Evolutionary conservation across 2,113 vertebrate genomes (phyloP), one percentile per base, ranked within the genome.

Genomic region (Hystrix cristata): DNA sequence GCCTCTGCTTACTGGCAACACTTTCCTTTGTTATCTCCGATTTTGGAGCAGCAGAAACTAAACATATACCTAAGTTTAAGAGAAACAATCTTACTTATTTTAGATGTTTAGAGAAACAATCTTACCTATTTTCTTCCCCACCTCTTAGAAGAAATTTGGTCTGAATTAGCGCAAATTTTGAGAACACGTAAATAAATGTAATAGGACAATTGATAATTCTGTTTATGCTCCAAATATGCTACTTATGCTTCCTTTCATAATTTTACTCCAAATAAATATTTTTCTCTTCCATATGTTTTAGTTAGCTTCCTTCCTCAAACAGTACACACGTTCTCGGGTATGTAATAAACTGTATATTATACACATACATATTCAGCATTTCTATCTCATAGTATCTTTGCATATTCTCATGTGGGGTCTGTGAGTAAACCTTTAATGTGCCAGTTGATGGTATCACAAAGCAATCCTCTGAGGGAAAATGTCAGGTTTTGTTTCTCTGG

Each of bases 141-240:
- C 2, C 48, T 78, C 60, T 67, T 43, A 67, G 74, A 38, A 87
- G 12, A 79, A 57, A 85, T 25, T 69, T 29, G 53, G 43, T 95
- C 51, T 38, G 31, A 74, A 86, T 79, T 91, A 87, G 82, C 27
- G 87, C 43, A 95, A 86, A 96, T 91, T 81, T 64, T 87, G 19
- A 90, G n/a, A 74, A 92, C 81, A 67, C 72, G 4, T 74, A 93
- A 72, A 53, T 64, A 43, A 69, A 79, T 57, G 86, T 64, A 71
- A 53, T 62, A 64, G 31, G 2, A 78, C 3, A 78, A 78, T 15
- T 48, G 57, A 81, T 80, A 57, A 59, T 91, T 72, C 43, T 90
- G 27, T 19, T 78, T 82, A 69, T 57, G 67, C 43, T 55, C 16
- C n/a, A 80, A 10, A 87, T 34, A 76, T 55, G 6, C 10, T 76